Percentiles rank a stretch among this genome's conserved stretches.
phyloP scores from a whole-genome alignment of 2,888 invertebrate genomes.

The Sphaerophoria taeniata region DNA sequence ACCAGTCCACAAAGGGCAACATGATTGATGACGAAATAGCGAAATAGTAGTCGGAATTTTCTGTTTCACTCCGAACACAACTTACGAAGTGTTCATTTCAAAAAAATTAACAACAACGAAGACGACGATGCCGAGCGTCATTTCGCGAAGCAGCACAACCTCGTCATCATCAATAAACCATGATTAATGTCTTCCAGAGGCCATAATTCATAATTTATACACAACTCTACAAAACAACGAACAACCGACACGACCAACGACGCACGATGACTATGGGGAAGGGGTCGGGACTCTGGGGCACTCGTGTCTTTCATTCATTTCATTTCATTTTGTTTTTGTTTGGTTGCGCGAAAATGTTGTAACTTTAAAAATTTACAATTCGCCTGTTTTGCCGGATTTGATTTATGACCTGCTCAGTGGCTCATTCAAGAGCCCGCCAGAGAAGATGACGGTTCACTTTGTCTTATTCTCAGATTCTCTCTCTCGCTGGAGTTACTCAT shows the following conservation, averaged over 20 bases:
- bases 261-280: no score
- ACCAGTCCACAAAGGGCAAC: neutral
- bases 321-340: constrained; percentile 10
- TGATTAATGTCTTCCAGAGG: constrained; percentile 74
- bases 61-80: constrained; percentile 33
- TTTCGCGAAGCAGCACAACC: constrained; percentile 68
- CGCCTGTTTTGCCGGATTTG: constrained; percentile 70
- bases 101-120: constrained; percentile 4
- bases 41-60: constrained; percentile 21
- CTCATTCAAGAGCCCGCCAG: constrained; percentile 63
- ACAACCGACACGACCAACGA: no score
- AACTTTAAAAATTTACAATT: constrained; percentile 72
- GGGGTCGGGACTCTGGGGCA: constrained; percentile 4
- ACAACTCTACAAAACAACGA: constrained; percentile 30
- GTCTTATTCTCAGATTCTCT: neutral
- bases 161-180: constrained; percentile 75
- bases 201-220: constrained; percentile 74
- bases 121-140: constrained; percentile 30
- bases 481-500: neutral
- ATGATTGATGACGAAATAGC: constrained; percentile 63
- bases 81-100: constrained; percentile 61
- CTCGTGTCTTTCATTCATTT: constrained; percentile 55
- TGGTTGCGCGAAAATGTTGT: constrained; percentile 54
- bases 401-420: constrained; percentile 70
- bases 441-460: constrained; percentile 21